Conservation (phyloP, 2,888 invertebrate genomes). For the Sepioteuthis lessoniana region DNA sequence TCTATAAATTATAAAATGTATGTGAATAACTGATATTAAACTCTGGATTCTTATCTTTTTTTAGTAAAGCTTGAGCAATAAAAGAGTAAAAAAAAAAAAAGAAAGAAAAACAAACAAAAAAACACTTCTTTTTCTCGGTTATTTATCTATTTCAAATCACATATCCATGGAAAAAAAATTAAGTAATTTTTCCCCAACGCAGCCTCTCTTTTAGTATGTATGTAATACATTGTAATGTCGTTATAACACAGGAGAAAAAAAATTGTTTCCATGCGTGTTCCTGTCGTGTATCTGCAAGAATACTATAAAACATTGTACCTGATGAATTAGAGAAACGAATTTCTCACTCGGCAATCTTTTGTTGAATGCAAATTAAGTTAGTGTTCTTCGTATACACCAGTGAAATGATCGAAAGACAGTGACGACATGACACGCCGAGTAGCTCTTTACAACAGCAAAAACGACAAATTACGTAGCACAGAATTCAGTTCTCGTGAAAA, state of each 20-base stretch:
- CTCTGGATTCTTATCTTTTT: too few relatives aligned
- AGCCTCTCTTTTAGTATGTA: neutral
- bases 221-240: neutral
- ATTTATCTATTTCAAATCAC: neutral
- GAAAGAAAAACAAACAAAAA: too few relatives aligned
- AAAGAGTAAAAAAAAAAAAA: too few relatives aligned
- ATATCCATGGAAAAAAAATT: neutral
- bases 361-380: conserved; percentile 33
- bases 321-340: neutral
- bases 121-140: neutral
- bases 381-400: neutral
- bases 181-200: neutral
- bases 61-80: too few relatives aligned
- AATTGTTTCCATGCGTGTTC: neutral
- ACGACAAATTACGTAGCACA: neutral
- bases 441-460: neutral
- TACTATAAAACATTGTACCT: neutral
- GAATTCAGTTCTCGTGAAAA: neutral
- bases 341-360: neutral
- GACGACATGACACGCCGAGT: neutral
- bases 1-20: too few relatives aligned
- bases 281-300: neutral
- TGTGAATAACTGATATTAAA: too few relatives aligned
- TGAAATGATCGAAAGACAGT: neutral
- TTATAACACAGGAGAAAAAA: neutral